These are phyloP conservation scores for Upupa epops DNA, from an alignment of 2,113 vertebrate genomes.

Conservation along the genomic window DNA sequence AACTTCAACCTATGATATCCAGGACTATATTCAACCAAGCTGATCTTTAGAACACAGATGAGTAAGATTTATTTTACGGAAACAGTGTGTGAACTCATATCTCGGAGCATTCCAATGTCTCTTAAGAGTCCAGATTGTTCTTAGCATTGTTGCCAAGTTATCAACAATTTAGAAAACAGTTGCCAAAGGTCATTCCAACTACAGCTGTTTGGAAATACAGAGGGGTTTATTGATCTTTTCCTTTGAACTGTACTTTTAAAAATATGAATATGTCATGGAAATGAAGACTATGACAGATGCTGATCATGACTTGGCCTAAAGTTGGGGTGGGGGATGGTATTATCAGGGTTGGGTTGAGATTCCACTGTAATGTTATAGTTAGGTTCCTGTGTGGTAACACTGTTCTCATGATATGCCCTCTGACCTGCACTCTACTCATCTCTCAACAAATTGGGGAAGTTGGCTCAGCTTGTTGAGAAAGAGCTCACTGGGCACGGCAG, in stretches of 20 bases:
- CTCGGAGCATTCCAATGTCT: neutral
- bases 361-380: neutral
- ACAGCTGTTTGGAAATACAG: neutral
- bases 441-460: slow-evolving; percentile 6
- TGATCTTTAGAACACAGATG: neutral
- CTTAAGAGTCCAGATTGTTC: slow-evolving; percentile 13
- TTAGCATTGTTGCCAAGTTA: neutral
- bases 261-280: neutral
- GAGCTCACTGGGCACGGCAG: neutral
- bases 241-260: neutral
- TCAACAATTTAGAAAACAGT: slow-evolving; percentile 42
- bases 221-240: slow-evolving; percentile 19
- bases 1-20: neutral
- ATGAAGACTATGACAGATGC: neutral
- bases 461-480: slow-evolving; percentile 42
- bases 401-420: neutral
- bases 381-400: neutral
- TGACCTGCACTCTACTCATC: neutral
- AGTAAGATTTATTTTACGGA: neutral
- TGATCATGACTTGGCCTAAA: neutral
- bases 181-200: slow-evolving; percentile 43
- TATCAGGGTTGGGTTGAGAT: neutral
- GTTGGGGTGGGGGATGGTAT: no score
- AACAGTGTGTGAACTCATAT: neutral
- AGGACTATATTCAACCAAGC: neutral